Evolutionary conservation across 2,113 vertebrate species (phyloP).

Genomic region (Ageneiosus marmoratus): DNA sequence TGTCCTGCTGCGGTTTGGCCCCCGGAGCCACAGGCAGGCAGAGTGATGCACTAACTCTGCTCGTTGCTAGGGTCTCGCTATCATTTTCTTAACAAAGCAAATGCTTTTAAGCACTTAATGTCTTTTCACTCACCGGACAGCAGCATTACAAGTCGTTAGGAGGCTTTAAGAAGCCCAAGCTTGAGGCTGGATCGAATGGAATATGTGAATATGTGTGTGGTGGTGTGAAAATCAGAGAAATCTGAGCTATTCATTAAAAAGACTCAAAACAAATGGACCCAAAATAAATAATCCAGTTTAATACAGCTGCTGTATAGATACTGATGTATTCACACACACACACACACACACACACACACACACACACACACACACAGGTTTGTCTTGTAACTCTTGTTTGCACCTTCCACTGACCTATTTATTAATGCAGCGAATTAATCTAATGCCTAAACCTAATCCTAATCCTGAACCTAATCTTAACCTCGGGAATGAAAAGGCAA

Average conservation of each 20-base stretch:
- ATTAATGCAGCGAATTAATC: too few species aligned
- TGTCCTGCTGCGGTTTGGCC: neutral
- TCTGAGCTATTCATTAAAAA: neutral
- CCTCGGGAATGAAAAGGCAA: too few species aligned
- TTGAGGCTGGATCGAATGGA: neutral
- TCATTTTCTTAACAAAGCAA: neutral
- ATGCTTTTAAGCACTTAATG: neutral
- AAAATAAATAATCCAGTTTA: neutral
- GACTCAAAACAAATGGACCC: neutral
- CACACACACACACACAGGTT: neutral
- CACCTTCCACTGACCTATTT: too few species aligned
- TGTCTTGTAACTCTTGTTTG: too few species aligned
- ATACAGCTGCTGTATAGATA: neutral
- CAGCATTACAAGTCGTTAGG: neutral
- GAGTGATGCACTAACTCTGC: neutral
- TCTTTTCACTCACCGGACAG: neutral
- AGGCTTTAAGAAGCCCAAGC: neutral
- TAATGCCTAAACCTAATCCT: too few species aligned
- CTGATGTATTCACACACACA: neutral
- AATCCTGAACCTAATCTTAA: too few species aligned
- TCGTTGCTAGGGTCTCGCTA: neutral
- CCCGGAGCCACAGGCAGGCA: neutral
- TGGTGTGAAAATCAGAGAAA: neutral
- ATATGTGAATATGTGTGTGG: neutral
- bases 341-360: neutral